Conservation (phyloP, 1,140 invertebrate species). For the Ceratina calcarata region DNA sequence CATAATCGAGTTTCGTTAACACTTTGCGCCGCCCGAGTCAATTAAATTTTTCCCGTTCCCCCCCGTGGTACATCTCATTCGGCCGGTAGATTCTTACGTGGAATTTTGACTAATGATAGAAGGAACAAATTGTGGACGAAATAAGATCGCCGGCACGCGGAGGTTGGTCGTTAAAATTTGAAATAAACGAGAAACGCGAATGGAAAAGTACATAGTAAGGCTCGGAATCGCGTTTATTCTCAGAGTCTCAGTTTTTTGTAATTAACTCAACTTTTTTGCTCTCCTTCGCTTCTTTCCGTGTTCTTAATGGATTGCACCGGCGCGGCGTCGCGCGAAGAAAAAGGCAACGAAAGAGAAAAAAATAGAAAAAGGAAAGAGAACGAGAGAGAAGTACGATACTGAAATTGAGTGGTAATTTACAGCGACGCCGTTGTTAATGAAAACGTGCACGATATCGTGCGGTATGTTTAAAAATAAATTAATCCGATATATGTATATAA, state of each 20-base stretch:
- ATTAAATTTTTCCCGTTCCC: neutral
- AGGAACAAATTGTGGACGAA: neutral
- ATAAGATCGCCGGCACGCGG: neutral
- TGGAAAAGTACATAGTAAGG: neutral
- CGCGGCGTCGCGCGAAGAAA: constrained; percentile 1
- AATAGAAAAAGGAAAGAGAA: too few relatives aligned
- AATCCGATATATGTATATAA: constrained; percentile 37
- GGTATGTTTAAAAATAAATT: constrained; percentile 47
- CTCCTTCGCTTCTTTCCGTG: neutral
- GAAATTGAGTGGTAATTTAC: constrained; percentile 68
- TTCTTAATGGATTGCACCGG: constrained; percentile 19
- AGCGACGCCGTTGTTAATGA: constrained; percentile 66
- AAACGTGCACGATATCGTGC: constrained; percentile 44
- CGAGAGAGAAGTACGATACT: constrained; percentile 3
- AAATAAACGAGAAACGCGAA: neutral
- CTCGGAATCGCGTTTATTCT: neutral
- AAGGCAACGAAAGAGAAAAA: neutral
- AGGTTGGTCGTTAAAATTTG: constrained; percentile 3
- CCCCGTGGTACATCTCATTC: neutral
- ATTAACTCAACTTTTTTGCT: constrained; percentile 6
- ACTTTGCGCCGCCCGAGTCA: neutral
- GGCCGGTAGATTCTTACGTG: too few relatives aligned
- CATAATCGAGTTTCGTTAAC: constrained; percentile 22
- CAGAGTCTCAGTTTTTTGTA: neutral
- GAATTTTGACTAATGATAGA: neutral